phyloP scores from a whole-genome alignment of 1,140 invertebrate species.

The Epicauta chinensis region DNA sequence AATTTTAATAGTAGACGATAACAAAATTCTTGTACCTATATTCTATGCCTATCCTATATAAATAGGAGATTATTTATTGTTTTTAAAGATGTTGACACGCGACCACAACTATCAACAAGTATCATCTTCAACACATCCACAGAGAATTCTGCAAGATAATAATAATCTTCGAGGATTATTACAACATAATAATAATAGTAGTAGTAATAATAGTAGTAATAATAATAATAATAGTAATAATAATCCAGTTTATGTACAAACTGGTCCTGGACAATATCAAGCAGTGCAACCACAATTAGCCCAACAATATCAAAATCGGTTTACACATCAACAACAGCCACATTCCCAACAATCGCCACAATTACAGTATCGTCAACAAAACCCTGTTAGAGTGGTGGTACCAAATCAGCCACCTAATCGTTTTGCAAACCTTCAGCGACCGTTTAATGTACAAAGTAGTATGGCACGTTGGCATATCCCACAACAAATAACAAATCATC shows the following conservation, averaged over 20 bases:
- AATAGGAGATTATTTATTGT: no score
- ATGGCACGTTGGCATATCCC: slow-evolving; percentile 60
- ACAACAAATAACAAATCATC: slow-evolving; percentile 45
- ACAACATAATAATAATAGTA: slow-evolving; percentile 30
- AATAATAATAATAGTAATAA: slow-evolving; percentile 14
- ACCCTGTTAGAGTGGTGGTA: slow-evolving; percentile 1
- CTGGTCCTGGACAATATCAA: slow-evolving; percentile 39
- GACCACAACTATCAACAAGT: slow-evolving; percentile 24
- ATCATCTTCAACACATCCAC: slow-evolving; percentile 42
- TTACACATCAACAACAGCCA: slow-evolving; percentile 20
- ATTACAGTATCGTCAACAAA: slow-evolving; percentile 12
- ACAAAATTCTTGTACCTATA: no score
- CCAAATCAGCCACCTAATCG: slow-evolving; percentile 7
- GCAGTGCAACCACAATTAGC: slow-evolving; percentile 38
- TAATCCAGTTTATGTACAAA: slow-evolving; percentile 39
- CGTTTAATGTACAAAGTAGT: not conserved
- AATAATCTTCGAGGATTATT: slow-evolving; percentile 37
- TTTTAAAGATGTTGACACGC: not conserved
- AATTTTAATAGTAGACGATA: no score
- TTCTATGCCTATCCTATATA: no score
- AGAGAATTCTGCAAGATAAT: slow-evolving; percentile 37
- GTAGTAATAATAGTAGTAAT: slow-evolving; percentile 1
- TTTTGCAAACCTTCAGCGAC: slow-evolving; percentile 5
- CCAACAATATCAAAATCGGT: slow-evolving; percentile 36
- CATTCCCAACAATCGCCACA: not conserved